Evolutionary conservation across 1,140 invertebrate species (phyloP), one percentile per base, ranked within the genome.

Genomic region (Papilio helenus): DNA sequence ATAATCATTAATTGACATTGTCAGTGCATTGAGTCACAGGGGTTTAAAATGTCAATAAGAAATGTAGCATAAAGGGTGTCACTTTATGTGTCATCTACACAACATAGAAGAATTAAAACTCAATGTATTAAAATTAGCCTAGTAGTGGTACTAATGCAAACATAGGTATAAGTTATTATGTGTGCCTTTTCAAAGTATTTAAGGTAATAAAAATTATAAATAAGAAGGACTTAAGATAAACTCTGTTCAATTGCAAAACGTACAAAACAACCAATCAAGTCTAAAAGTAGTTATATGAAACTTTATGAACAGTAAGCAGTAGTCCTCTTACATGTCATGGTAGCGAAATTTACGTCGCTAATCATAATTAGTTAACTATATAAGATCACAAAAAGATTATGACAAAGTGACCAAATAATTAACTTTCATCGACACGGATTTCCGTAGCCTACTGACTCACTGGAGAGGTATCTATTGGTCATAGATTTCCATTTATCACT

Each of bases 21-120:
- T 68, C 26, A 68, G 26, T 68, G 26, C 61, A 68, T 68, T 68
- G 61, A 68, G 61, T 68, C 61, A 61, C 23, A 68, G 26, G 34
- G 61, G 23, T 29, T 39, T 1, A 14, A 23, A 61, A 23, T 26
- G 26, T 68, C 61, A 68, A 68, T 68, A 68, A 68, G 26, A 68
- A 68, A 68, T 29, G 61, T 68, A 26, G 23, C 14, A 14, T 61
- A 61, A 26, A 26, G 23, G 10, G 58, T 61, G 12, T 12, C 23
- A 61, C 23, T 61, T 61, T 23, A 61, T 61, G 58, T 23, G 58
- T 61, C 58, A 58, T 39, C 34, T 20, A 14, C 51, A 26, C 20
- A 61, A 61, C 20, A 61, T 23, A 61, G 49, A 46, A 46, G 49
- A 18, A 16, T 18, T 18, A 51, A 18, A 18, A 51, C 3, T 3